phyloP scores from a whole-genome alignment of 2,888 invertebrate species.

The Scaptomyza polygonia region DNA sequence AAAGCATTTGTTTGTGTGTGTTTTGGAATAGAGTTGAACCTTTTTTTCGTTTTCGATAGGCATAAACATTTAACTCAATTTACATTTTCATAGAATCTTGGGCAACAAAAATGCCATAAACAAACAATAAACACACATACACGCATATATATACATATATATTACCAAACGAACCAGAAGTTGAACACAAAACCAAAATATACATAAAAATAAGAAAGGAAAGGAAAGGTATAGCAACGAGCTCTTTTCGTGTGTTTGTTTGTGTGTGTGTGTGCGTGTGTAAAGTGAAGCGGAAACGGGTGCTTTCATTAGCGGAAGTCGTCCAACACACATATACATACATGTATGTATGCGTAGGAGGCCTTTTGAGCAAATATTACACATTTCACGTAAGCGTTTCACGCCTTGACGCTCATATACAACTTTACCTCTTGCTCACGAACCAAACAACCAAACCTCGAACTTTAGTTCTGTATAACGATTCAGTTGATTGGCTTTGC shows the following conservation, averaged over 20 bases:
- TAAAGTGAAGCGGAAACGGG: conserved; percentile 52
- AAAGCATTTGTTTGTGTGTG: too few species aligned
- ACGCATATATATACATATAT: neutral
- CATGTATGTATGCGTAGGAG: neutral
- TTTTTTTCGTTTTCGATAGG: too few species aligned
- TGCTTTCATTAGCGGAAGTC: conserved; percentile 55
- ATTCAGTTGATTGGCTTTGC: conserved; percentile 28
- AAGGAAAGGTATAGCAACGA: conserved; percentile 8
- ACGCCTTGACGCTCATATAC: conserved; percentile 22
- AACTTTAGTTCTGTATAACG: conserved; percentile 5
- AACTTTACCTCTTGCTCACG: neutral
- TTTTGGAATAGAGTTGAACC: too few species aligned
- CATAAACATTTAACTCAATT: too few species aligned
- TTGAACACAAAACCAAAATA: conserved; percentile 10
- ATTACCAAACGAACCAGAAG: conserved; percentile 16
- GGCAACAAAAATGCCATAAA: too few species aligned
- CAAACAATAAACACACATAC: too few species aligned
- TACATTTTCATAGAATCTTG: too few species aligned
- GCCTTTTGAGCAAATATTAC: conserved; percentile 19
- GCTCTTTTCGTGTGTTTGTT: neutral
- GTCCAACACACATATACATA: conserved; percentile 19
- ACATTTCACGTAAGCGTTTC: conserved; percentile 35
- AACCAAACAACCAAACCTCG: too few species aligned
- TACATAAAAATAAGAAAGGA: neutral
- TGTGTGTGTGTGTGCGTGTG: conserved; percentile 2